Percentiles rank a stretch among this genome's conserved stretches.
phyloP scores from a whole-genome alignment of 2,888 invertebrate genomes.

The Diachrysia chrysitis region DNA sequence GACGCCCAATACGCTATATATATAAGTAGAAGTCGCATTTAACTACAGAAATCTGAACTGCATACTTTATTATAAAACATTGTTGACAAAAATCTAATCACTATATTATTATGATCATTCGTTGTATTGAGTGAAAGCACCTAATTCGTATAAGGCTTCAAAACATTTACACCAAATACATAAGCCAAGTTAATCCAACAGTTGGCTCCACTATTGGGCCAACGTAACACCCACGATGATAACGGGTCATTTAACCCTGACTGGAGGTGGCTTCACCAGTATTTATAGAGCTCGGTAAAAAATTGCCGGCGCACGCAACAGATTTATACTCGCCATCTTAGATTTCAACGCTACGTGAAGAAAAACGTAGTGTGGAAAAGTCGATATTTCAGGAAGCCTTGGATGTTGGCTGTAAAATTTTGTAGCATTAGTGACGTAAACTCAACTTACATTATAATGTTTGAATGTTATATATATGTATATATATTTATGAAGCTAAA shows the following conservation, averaged over 20 bases:
- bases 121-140: not conserved
- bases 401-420: not conserved
- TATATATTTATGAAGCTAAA: too few relatives aligned
- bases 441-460: too few relatives aligned
- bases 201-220: not conserved
- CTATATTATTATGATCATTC: too few relatives aligned
- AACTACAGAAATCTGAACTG: too few relatives aligned
- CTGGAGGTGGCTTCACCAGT: slow-evolving; percentile 23
- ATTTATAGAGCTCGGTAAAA: slow-evolving; percentile 44
- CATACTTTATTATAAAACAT: too few relatives aligned
- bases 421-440: not conserved
- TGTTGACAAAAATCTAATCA: not conserved
- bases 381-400: not conserved
- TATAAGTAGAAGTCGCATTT: too few relatives aligned
- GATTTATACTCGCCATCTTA: slow-evolving; percentile 50
- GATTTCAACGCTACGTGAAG: slow-evolving; percentile 36
- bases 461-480: too few relatives aligned
- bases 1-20: too few relatives aligned
- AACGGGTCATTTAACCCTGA: slow-evolving; percentile 54
- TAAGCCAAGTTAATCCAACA: not conserved
- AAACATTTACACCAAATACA: not conserved
- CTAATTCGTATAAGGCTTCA: not conserved
- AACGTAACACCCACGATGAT: slow-evolving; percentile 29
- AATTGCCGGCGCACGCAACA: slow-evolving; percentile 38
- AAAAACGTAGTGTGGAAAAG: slow-evolving; percentile 18